A percentile compares a stretch with the other conserved stretches of the same genome.
Evolutionary conservation across 2,113 vertebrate species (phyloP).

Genomic region (Azemiops feae): DNA sequence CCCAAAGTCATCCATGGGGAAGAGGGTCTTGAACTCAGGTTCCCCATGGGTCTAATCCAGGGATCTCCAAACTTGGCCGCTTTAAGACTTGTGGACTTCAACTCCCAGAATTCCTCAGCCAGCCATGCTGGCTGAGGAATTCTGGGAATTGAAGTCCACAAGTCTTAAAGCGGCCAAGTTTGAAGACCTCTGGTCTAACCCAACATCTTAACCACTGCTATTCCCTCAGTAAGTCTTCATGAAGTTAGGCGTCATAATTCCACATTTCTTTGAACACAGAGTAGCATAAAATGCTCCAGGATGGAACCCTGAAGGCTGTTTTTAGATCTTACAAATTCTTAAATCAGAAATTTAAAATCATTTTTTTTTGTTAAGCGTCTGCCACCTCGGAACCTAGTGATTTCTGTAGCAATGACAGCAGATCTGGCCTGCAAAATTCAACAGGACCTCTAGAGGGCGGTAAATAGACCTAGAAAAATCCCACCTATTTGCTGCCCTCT

Average conservation of each 20-base stretch:
- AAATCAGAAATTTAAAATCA: background rate
- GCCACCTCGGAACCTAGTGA: background rate
- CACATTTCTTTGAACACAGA: background rate
- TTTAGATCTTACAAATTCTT: background rate
- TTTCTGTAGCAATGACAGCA: background rate
- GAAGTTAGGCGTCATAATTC: background rate
- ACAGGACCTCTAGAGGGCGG: background rate
- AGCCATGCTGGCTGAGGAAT: too few species aligned
- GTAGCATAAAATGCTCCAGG: background rate
- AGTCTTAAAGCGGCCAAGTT: too few species aligned
- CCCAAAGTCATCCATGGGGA: background rate
- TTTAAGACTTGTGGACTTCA: too few species aligned
- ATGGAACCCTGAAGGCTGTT: background rate
- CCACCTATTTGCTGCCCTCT: background rate
- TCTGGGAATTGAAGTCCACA: too few species aligned
- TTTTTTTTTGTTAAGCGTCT: background rate
- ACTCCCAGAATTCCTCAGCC: too few species aligned
- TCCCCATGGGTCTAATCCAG: background rate
- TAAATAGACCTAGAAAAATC: background rate
- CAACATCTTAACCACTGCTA: background rate
- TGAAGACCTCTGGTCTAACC: background rate
- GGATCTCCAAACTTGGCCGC: too few species aligned
- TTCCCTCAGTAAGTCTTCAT: background rate
- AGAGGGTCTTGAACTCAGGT: background rate
- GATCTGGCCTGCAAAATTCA: background rate